phyloP scores from a whole-genome alignment of 2,797 vertebrate genomes.

The Phataginus tetradactyla region DNA sequence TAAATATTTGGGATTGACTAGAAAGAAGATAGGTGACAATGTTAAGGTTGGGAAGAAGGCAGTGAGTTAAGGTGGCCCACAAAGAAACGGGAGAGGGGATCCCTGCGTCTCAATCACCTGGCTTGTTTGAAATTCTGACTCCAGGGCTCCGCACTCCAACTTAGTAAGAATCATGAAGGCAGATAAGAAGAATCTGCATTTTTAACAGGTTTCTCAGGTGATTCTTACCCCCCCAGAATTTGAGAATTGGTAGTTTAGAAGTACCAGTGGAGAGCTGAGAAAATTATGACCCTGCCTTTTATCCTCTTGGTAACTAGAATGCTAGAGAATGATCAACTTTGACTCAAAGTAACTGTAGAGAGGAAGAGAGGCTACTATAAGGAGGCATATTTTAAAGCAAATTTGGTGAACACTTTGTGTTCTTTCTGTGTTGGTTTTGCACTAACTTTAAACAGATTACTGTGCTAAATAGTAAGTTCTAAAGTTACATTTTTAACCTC shows the following conservation, averaged over 20 bases:
- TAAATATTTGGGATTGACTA: neutral
- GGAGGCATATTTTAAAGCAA: neutral
- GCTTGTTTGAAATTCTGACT: neutral
- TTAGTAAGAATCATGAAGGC: neutral
- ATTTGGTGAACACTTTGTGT: conserved; percentile 22
- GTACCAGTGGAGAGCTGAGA: neutral
- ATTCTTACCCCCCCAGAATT: neutral
- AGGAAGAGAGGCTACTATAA: neutral
- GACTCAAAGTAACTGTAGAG: neutral
- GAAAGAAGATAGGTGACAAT: neutral
- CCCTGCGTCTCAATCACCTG: neutral
- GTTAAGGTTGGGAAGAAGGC: neutral
- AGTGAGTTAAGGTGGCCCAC: neutral
- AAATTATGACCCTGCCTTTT: neutral
- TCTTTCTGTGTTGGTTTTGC: conserved; percentile 25
- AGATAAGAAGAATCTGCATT: neutral
- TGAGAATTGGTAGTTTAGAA: neutral
- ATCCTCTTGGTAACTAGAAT: neutral
- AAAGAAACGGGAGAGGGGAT: neutral
- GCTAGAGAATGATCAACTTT: neutral
- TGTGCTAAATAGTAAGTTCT: neutral
- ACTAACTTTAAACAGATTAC: neutral
- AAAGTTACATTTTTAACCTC: conserved; percentile 19
- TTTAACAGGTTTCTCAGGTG: neutral
- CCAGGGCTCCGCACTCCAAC: neutral